Percentiles rank a stretch among this genome's conserved stretches.
These are phyloP conservation scores for Babyrousa celebensis DNA, from an alignment of 2,797 vertebrate species.

Conservation along the genomic window DNA sequence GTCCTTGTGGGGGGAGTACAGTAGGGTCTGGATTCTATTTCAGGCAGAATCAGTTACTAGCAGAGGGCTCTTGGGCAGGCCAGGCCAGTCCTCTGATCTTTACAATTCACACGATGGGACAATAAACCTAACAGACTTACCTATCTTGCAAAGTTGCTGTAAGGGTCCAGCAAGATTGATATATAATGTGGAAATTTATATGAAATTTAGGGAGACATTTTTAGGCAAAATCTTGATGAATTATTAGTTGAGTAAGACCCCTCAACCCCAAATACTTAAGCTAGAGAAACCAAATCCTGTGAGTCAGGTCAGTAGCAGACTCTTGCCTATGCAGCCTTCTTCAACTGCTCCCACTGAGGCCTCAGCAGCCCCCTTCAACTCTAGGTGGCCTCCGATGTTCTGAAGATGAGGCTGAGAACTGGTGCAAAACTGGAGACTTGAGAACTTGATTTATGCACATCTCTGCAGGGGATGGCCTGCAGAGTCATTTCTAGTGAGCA, in stretches of 20 bases:
- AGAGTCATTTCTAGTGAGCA: background rate
- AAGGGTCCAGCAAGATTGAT: background rate
- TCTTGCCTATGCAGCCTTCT: background rate
- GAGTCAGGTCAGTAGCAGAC: background rate
- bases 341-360: background rate
- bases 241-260: background rate
- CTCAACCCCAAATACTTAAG: background rate
- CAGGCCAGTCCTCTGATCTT: background rate
- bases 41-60: background rate
- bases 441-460: background rate
- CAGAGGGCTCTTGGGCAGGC: accelerated
- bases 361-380: background rate
- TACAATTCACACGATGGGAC: background rate
- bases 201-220: background rate
- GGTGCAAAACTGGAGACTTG: background rate
- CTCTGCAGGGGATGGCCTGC: background rate
- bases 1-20: background rate
- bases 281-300: background rate
- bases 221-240: background rate
- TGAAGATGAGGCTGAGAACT: background rate
- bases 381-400: background rate
- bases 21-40: background rate
- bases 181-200: background rate
- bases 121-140: background rate
- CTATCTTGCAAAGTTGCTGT: background rate